Evolutionary conservation across 2,797 vertebrate species (phyloP).

Genomic region (Danio kyathit): DNA sequence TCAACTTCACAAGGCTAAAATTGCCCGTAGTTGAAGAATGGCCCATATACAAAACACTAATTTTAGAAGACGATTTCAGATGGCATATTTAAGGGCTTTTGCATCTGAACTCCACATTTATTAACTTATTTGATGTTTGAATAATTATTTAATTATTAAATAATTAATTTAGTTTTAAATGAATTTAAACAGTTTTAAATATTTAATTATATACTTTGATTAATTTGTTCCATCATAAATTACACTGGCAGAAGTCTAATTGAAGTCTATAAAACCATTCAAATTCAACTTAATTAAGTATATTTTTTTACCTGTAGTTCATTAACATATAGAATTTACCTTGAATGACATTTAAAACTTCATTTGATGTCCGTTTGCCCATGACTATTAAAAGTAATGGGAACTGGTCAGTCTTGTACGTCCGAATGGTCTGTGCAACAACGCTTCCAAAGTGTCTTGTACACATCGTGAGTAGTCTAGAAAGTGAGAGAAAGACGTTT

Average conservation of each 20-base stretch:
- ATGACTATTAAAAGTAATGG: constrained; percentile 97
- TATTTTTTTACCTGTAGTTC: not conserved
- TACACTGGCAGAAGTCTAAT: not conserved
- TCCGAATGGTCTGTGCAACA: constrained; percentile 96
- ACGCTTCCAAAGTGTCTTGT: constrained; percentile 98
- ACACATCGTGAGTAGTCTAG: constrained; percentile 96
- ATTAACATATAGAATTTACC: constrained; percentile 76
- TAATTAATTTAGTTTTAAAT: no score
- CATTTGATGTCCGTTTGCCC: constrained; percentile 98
- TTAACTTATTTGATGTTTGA: not conserved
- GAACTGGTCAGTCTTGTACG: constrained; percentile 98
- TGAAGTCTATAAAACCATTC: not conserved
- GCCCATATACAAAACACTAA: no score
- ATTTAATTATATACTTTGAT: not conserved
- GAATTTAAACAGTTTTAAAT: not conserved
- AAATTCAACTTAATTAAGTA: no score
- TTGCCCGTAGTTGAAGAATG: no score
- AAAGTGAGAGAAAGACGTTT: not conserved
- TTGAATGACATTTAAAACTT: constrained; percentile 99
- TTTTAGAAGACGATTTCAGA: no score
- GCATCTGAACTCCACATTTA: no score
- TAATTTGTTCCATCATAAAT: not conserved
- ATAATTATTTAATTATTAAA: no score
- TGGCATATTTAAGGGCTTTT: no score
- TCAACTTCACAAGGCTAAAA: no score